Evolutionary conservation across 2,113 vertebrate species (phyloP), one percentile per base, ranked within the genome.

Genomic region (Boleophthalmus pectinirostris): DNA sequence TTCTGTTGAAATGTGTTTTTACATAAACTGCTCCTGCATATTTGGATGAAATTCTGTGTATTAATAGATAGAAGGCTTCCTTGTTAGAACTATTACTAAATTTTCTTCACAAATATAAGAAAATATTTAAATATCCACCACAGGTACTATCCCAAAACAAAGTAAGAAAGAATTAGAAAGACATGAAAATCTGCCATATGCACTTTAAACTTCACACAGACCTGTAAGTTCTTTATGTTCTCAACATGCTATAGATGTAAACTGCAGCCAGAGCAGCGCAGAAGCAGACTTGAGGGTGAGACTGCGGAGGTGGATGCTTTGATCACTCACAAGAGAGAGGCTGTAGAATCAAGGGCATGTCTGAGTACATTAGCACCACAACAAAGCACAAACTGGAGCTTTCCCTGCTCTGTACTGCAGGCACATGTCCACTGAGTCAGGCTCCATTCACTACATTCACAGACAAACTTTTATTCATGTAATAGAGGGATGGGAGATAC

Each of bases 271-370:
- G 56, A 63, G 49, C 24, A 23, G 46, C 4, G 68, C 23, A 13
- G 38, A n/a, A 38, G 45, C 7, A 25, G 5, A 13, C 66, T 38
- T 57, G 21, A 18, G 58, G 58, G 14, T 1, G n/a, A 78, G 49
- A 70, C 45, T 76, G 54, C 24, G 49, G 54, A 72, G 51, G 25
- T 20, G 0, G 69, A 65, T 46, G 66, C 51, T 70, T 33, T 71
- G 56, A 76, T 84, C 64, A 47, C 68, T 63, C 35, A 25, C 43
- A 51, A 61, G 13, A 60, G 14, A 14, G 38, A 45, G 4, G 45
- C 68, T 82, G n/a, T 8, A 60, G 49, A 70, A 63, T 75, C 74
- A 74, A 68, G 70, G 72, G 65, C 74, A 68, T 66, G 60, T 75
- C 73, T 61, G 68, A 67, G 56, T 21, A 21, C 53, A 53, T 68